These are phyloP conservation scores for Mystacornis crossleyi DNA, from an alignment of 2,113 vertebrate species.

Conservation along the genomic window DNA sequence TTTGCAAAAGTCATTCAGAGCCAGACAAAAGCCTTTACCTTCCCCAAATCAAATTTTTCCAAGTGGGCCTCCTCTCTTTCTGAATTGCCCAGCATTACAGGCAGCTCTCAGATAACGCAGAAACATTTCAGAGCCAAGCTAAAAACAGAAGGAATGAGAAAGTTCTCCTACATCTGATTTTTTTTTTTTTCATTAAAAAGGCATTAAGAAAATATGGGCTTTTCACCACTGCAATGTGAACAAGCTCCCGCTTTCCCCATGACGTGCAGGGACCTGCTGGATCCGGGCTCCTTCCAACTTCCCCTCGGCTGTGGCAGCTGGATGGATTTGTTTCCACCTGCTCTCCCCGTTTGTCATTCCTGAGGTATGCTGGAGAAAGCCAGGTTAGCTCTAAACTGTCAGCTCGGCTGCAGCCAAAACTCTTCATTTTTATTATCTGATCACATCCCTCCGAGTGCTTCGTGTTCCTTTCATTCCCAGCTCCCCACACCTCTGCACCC, in stretches of 20 bases:
- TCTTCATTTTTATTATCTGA: conserved; percentile 37
- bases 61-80: conserved; percentile 16
- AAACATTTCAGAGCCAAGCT: background rate
- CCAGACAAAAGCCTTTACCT: conserved; percentile 60
- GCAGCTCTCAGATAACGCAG: background rate
- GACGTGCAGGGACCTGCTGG: conserved; percentile 75
- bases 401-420: conserved; percentile 47
- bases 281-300: conserved; percentile 54
- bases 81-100: conserved; percentile 8
- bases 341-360: conserved; percentile 53
- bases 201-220: conserved; percentile 25
- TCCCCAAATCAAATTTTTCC: conserved; percentile 37
- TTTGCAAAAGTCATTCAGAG: conserved; percentile 28
- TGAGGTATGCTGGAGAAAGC: conserved; percentile 67
- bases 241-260: conserved; percentile 39
- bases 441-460: background rate
- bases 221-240: background rate
- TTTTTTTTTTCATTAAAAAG: background rate
- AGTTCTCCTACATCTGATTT: background rate
- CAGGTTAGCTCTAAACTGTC: conserved; percentile 55
- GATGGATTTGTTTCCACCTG: conserved; percentile 72
- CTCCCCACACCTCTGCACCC: background rate
- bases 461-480: background rate
- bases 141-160: background rate
- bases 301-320: conserved; percentile 70